Percentiles rank a stretch among this genome's conserved stretches.
Conservation (phyloP, 2,797 vertebrate genomes). For the Melanotaenia pygmaea region DNA sequence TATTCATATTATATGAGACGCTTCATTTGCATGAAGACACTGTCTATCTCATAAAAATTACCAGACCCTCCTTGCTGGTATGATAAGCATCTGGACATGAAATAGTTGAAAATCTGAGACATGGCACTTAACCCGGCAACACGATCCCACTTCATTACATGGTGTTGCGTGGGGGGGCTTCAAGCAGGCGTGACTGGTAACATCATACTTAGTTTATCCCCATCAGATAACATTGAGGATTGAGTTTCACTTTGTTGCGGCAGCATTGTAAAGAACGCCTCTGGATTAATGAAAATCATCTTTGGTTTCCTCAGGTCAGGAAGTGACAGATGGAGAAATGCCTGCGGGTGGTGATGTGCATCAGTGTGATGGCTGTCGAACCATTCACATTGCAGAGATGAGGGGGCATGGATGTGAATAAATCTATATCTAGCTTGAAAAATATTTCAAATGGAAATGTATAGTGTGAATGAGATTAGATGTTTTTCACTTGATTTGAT, state of each 20-base stretch:
- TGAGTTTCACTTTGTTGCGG: constrained; percentile 63
- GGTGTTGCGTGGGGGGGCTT: constrained; percentile 61
- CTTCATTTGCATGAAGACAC: constrained; percentile 76
- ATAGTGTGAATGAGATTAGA: background rate
- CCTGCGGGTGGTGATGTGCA: constrained; percentile 43
- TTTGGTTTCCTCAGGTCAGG: constrained; percentile 60
- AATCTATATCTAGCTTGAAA: background rate
- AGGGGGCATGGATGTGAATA: background rate
- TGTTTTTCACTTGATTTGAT: background rate
- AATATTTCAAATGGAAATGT: background rate
- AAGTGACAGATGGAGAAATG: constrained; percentile 50
- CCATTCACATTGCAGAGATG: background rate
- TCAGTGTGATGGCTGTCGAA: constrained; percentile 13
- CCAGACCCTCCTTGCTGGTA: constrained; percentile 49
- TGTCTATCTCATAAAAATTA: constrained; percentile 70
- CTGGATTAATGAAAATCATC: constrained; percentile 56
- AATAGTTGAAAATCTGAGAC: constrained; percentile 69
- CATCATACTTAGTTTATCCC: constrained; percentile 60
- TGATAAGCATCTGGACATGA: constrained; percentile 77
- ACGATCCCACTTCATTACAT: constrained; percentile 71
- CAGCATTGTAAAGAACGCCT: constrained; percentile 35
- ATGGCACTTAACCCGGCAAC: constrained; percentile 68
- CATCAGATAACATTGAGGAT: constrained; percentile 67
- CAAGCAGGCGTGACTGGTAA: constrained; percentile 67
- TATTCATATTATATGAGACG: constrained; percentile 68